These are phyloP conservation scores for Peribatodes rhomboidaria DNA, from an alignment of 2,888 invertebrate species.

Conservation along the genomic window DNA sequence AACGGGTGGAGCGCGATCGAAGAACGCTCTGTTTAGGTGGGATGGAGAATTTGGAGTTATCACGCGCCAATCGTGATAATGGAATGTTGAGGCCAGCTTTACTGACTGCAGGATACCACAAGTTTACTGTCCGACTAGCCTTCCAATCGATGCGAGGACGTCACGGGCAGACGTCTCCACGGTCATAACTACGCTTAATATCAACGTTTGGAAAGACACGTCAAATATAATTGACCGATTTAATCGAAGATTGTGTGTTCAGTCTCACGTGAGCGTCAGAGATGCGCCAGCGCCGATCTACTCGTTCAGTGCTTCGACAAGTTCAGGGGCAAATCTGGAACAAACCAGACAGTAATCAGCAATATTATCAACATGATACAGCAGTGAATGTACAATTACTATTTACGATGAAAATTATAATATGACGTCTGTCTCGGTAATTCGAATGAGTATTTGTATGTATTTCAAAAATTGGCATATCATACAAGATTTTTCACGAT, in stretches of 20 bases:
- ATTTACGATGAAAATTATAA: too few species aligned
- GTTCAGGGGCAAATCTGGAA: slow-evolving; percentile 95
- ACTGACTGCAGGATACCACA: slow-evolving; percentile 60
- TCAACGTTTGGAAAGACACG: slow-evolving; percentile 36
- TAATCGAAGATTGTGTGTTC: slow-evolving; percentile 65
- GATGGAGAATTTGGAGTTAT: slow-evolving; percentile 77
- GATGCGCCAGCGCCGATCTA: slow-evolving; percentile 60
- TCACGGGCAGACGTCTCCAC: background rate
- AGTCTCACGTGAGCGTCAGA: slow-evolving; percentile 64
- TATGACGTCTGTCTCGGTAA: too few species aligned
- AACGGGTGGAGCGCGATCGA: slow-evolving; percentile 64
- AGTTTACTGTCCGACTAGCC: slow-evolving; percentile 58
- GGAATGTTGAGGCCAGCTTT: slow-evolving; percentile 73
- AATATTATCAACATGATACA: background rate
- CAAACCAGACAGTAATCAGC: slow-evolving; percentile 6
- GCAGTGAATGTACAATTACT: background rate
- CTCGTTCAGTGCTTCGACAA: slow-evolving; percentile 92
- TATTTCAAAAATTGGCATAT: too few species aligned
- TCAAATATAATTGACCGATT: slow-evolving; percentile 51
- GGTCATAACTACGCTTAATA: slow-evolving; percentile 8
- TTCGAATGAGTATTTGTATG: too few species aligned
- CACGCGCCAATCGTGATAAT: slow-evolving; percentile 74
- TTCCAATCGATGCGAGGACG: slow-evolving; percentile 3
- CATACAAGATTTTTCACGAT: too few species aligned
- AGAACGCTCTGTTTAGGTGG: slow-evolving; percentile 74